phyloP scores from a whole-genome alignment of 2,888 invertebrate species.

The Isoperla grammatica region DNA sequence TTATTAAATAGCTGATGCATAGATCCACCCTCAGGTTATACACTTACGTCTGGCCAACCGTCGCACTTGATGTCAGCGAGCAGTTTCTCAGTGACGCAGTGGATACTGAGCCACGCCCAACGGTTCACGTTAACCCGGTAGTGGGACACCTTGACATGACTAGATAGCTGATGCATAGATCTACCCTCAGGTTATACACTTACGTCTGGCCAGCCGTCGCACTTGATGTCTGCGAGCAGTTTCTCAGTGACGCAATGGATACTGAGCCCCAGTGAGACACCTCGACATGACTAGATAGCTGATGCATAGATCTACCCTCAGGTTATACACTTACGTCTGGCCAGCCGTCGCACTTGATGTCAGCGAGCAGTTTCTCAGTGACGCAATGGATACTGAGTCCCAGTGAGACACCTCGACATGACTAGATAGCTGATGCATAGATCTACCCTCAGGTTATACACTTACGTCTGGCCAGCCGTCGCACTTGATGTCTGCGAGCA shows the following conservation, averaged over 20 bases:
- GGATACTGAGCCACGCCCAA: conserved; percentile 73
- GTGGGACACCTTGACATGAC: conserved; percentile 52
- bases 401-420: conserved; percentile 53
- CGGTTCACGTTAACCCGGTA: conserved; percentile 61
- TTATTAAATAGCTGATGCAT: too few species aligned
- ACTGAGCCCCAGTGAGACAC: conserved; percentile 58
- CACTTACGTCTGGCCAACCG: conserved; percentile 78
- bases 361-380: conserved; percentile 72
- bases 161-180: too few species aligned
- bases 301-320: too few species aligned
- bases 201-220: conserved; percentile 85
- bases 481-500: conserved; percentile 72
- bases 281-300: too few species aligned
- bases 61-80: conserved; percentile 77
- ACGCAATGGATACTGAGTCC: conserved; percentile 72
- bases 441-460: too few species aligned
- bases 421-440: too few species aligned
- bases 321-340: conserved; percentile 70
- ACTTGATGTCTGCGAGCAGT: conserved; percentile 69
- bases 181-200: too few species aligned
- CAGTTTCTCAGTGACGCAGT: conserved; percentile 73
- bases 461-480: conserved; percentile 84
- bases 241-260: conserved; percentile 74
- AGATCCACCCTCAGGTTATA: too few species aligned
- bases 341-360: conserved; percentile 84